phyloP scores from a whole-genome alignment of 2,113 vertebrate species.

The Charadrius vociferus region DNA sequence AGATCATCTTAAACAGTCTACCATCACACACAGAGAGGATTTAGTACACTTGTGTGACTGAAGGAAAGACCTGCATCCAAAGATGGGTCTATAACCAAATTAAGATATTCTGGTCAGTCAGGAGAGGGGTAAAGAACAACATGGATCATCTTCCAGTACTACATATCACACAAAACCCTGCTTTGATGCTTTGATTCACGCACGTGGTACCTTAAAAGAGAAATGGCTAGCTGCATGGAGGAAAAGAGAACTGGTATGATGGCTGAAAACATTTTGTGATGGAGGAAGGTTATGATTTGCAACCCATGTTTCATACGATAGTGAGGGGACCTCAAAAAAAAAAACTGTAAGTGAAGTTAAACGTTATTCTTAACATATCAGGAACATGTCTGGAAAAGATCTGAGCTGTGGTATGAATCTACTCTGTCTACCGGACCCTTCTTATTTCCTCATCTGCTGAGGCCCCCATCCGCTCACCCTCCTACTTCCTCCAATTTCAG shows the following conservation, averaged over 20 bases:
- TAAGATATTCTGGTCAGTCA: background rate
- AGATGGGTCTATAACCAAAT: background rate
- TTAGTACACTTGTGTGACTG: background rate
- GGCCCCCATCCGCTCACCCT: background rate
- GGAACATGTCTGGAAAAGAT: background rate
- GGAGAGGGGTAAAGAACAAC: background rate
- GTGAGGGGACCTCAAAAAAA: background rate
- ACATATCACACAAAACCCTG: background rate
- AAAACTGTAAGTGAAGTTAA: rapidly evolving
- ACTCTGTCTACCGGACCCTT: background rate
- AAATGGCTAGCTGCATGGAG: background rate
- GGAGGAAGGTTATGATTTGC: background rate
- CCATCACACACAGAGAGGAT: background rate
- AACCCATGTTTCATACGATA: background rate
- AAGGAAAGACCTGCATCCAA: background rate
- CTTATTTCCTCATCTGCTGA: background rate
- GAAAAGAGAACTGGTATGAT: background rate
- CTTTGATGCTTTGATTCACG: background rate
- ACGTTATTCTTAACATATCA: background rate
- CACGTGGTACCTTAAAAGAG: background rate
- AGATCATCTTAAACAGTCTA: background rate
- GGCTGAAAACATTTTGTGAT: background rate
- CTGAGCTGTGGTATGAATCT: background rate
- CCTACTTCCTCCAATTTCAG: background rate
- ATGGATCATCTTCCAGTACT: background rate